These are phyloP conservation scores for Siphlonurus alternatus DNA, from an alignment of 2,888 invertebrate species.

Conservation along the genomic window DNA sequence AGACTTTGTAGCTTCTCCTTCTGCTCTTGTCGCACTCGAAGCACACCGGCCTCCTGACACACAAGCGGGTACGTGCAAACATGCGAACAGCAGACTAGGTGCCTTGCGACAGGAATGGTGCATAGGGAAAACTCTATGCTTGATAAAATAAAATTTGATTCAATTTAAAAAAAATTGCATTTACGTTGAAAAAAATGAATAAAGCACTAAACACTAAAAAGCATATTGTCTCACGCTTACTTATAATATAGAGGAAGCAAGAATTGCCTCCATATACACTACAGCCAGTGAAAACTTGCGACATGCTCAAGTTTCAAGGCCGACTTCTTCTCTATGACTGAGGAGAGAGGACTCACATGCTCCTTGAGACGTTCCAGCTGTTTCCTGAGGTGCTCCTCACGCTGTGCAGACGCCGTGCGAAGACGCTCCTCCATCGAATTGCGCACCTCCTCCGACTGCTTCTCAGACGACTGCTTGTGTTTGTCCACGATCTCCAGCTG, in stretches of 20 bases:
- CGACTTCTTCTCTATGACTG: no score
- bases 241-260: no score
- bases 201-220: no score
- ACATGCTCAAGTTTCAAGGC: no score
- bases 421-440: slow-evolving; percentile 76
- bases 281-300: neutral
- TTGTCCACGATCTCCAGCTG: slow-evolving; percentile 37
- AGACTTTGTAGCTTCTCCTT: slow-evolving; percentile 48
- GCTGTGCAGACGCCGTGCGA: slow-evolving; percentile 70
- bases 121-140: no score
- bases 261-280: neutral
- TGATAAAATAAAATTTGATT: no score
- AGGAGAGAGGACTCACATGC: slow-evolving; percentile 48
- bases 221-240: no score
- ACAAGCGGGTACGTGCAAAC: neutral
- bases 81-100: no score
- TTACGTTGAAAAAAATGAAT: no score
- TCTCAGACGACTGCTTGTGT: slow-evolving; percentile 59
- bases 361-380: slow-evolving; percentile 81
- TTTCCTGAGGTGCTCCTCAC: slow-evolving; percentile 80
- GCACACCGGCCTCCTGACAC: slow-evolving; percentile 53
- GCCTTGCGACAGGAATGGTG: no score
- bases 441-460: slow-evolving; percentile 72
- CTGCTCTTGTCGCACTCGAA: slow-evolving; percentile 49
- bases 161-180: no score